Base-by-base conservation (phyloP, 2,797 vertebrate genomes). In the Tangara arthus region DNA sequence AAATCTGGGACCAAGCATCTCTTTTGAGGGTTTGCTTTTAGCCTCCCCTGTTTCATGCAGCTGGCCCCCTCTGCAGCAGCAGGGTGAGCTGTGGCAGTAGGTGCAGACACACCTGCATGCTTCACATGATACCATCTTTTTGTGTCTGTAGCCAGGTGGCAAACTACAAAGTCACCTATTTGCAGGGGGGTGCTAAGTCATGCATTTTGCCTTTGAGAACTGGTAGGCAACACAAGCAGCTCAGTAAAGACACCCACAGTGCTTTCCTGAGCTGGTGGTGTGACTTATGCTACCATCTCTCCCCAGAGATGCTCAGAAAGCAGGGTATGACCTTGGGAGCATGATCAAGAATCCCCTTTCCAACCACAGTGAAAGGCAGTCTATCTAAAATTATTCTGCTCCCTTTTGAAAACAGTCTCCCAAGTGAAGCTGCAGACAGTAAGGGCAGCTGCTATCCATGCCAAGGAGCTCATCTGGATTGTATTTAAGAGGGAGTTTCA, bases 101-200 rank as follows among this genome's bases (percentile, higher is more conserved):
- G 11, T 79, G 15, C 3, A 1, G 61, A 21, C 23, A 64, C 44
- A 82, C 21, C 26, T 9, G 1, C 7, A 2, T 0, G 0, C n/a
- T 80, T 84, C 15, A 20, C 5, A 0, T 65, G 56, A 8, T 30
- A 2, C 27, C 20, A 4, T 79, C 44, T 56, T 50, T 85, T 39
- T 4, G 0, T 73, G 30, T 72, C 55, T 28, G 22, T 26, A 90
- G 66, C 60, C 63, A 15, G 20, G 34, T 70, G 77, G 52, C 22
- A n/a, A 61, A 53, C 15, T 14, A 26, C 22, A 16, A 50, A 76
- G 39, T 50, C 78, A n/a, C 50, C 47, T 71, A 0, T 75, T 87
- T 71, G 26, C 35, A 17, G 18, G 9, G 9, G 4, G 68, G 60
- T 61, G 19, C 56, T 12, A 86, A 77, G 22, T 79, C 1, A 1